Evolutionary conservation across 1,140 invertebrate genomes (phyloP).

Genomic region (Magallana gigas): DNA sequence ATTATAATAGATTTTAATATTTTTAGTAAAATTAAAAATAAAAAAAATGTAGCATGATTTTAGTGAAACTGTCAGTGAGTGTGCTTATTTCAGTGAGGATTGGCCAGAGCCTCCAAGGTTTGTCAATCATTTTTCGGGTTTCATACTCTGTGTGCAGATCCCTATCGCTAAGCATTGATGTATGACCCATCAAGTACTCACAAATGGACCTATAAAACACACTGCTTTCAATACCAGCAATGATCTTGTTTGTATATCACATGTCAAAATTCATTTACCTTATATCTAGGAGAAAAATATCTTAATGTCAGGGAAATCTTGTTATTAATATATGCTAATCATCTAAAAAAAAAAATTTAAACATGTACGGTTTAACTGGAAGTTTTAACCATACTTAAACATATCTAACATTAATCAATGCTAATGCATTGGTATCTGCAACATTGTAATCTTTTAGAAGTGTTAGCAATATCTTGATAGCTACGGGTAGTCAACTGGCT

Average conservation of each 20-base stretch:
- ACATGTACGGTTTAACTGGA: no score
- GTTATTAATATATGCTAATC: no score
- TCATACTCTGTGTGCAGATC: conserved; percentile 11
- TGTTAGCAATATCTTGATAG: not conserved
- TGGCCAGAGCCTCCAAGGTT: conserved; percentile 18
- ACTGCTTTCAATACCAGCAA: not conserved
- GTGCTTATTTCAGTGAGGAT: conserved; percentile 29
- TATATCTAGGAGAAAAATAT: no score
- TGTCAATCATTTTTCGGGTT: not conserved
- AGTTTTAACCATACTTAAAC: no score
- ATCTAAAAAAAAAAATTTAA: no score
- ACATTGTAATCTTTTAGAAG: not conserved
- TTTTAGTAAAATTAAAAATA: not conserved
- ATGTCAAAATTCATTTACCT: no score
- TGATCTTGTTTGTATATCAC: not conserved
- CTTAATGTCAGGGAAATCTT: no score
- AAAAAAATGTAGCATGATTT: not conserved
- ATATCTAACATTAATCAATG: not conserved
- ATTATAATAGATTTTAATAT: no score
- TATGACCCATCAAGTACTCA: not conserved
- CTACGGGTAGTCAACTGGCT: not conserved
- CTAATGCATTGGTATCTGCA: conserved; percentile 1
- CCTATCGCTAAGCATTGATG: conserved; percentile 10
- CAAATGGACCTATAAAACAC: not conserved
- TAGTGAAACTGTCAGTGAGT: not conserved